Evolutionary conservation across 2,113 vertebrate genomes (phyloP).

Genomic region (Tragulus kanchil): DNA sequence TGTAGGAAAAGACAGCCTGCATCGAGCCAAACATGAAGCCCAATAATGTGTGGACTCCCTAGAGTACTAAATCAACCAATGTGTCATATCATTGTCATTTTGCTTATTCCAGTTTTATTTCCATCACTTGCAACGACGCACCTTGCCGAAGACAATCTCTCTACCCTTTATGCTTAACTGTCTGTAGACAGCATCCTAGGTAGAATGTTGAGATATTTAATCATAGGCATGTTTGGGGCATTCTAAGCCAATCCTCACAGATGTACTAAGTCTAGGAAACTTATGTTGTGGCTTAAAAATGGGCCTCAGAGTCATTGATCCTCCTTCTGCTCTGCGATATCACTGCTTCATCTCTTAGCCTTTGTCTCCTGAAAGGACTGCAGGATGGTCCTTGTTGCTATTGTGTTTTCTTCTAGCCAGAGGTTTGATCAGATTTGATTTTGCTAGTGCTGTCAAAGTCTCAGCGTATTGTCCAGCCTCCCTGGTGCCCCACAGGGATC

Average conservation of each 20-base stretch:
- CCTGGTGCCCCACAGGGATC: background rate
- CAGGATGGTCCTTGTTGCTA: accelerated
- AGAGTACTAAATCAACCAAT: background rate
- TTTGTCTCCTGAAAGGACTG: background rate
- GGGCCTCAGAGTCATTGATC: background rate
- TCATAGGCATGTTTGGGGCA: background rate
- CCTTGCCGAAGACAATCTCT: background rate
- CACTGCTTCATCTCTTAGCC: background rate
- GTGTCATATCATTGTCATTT: background rate
- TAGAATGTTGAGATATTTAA: background rate
- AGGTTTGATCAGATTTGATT: background rate
- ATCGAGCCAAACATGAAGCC: background rate
- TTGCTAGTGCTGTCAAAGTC: background rate
- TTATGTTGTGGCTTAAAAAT: background rate
- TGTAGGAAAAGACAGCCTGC: background rate
- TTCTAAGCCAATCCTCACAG: background rate
- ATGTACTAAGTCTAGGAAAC: background rate
- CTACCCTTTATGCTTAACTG: background rate
- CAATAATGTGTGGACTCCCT: background rate
- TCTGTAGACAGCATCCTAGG: background rate
- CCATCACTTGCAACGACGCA: background rate
- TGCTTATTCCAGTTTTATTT: background rate
- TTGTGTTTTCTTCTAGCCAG: background rate
- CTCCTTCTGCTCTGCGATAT: no score
- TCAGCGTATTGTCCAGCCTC: background rate